A percentile compares a stretch with the other conserved stretches of the same genome.
phyloP scores from a whole-genome alignment of 2,888 invertebrate genomes.

The Epinotia nisella region DNA sequence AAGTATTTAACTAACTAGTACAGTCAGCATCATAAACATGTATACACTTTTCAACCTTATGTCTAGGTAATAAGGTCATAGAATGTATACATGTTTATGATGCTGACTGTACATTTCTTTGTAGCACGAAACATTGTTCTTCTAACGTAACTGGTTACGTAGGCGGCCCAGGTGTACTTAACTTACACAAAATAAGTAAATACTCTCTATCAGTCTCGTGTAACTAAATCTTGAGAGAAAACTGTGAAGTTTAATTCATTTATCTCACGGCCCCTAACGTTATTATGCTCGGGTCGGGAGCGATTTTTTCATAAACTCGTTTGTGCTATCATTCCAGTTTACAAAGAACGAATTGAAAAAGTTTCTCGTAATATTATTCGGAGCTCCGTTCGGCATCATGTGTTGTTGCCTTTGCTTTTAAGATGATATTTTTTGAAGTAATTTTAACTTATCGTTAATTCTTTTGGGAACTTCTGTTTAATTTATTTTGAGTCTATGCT shows the following conservation, averaged over 20 bases:
- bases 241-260: constrained; percentile 24
- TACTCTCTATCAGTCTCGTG: not conserved
- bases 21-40: too few relatives aligned
- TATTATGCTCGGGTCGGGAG: constrained; percentile 26
- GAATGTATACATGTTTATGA: too few relatives aligned
- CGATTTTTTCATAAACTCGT: constrained; percentile 64
- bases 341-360: constrained; percentile 68
- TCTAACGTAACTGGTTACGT: too few relatives aligned
- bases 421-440: constrained; percentile 12
- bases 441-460: not conserved
- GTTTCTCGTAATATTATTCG: constrained; percentile 63
- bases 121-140: too few relatives aligned
- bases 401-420: constrained; percentile 40
- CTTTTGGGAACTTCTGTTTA: constrained; percentile 10
- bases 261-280: constrained; percentile 4
- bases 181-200: not conserved
- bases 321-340: constrained; percentile 61
- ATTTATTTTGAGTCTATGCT: constrained; percentile 1
- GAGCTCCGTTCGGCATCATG: constrained; percentile 51
- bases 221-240: constrained; percentile 3
- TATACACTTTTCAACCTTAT: too few relatives aligned
- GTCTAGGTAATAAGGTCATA: too few relatives aligned
- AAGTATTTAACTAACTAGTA: too few relatives aligned
- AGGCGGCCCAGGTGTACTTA: too few relatives aligned
- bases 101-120: too few relatives aligned